Evolutionary conservation across 2,888 invertebrate species (phyloP).

Genomic region (Hypomecis atomaria): DNA sequence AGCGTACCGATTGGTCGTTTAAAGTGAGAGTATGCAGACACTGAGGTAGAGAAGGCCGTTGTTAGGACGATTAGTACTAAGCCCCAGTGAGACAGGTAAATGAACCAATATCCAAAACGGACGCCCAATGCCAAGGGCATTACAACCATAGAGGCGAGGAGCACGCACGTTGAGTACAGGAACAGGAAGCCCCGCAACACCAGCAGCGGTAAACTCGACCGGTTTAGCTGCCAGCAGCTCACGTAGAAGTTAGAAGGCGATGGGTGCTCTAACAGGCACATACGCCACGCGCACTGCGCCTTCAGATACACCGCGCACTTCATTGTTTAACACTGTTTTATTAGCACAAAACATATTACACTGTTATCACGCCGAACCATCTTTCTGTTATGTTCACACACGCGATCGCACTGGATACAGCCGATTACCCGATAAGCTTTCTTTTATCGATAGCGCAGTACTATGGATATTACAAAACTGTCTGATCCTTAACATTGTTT

Average conservation of each 20-base stretch:
- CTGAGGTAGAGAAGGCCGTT: conserved; percentile 59
- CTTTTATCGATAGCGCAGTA: conserved; percentile 41
- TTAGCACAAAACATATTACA: conserved; percentile 28
- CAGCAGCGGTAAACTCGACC: conserved; percentile 60
- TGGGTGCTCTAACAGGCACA: conserved; percentile 60
- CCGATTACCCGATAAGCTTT: conserved; percentile 45
- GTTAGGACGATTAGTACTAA: conserved; percentile 64
- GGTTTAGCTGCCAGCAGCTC: conserved; percentile 68
- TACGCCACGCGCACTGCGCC: conserved; percentile 58
- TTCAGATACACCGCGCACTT: conserved; percentile 48
- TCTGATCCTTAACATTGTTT: conserved; percentile 53
- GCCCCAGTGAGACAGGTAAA: conserved; percentile 79
- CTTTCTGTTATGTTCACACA: conserved; percentile 41
- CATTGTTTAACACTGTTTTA: conserved; percentile 47
- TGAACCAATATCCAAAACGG: conserved; percentile 69
- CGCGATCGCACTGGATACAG: conserved; percentile 27
- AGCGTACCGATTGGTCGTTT: conserved; percentile 64
- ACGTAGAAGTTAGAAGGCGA: conserved; percentile 67
- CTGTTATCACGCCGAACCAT: conserved; percentile 42
- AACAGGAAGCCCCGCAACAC: conserved; percentile 59
- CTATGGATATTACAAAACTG: conserved; percentile 33
- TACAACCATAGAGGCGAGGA: conserved; percentile 52
- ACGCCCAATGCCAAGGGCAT: conserved; percentile 54
- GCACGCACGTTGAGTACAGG: conserved; percentile 60
- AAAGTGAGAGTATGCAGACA: conserved; percentile 63